Percentiles rank a stretch among this genome's conserved stretches.
These are phyloP conservation scores for Digitonthophagus gazella DNA, from an alignment of 2,888 invertebrate genomes.

Conservation along the genomic window DNA sequence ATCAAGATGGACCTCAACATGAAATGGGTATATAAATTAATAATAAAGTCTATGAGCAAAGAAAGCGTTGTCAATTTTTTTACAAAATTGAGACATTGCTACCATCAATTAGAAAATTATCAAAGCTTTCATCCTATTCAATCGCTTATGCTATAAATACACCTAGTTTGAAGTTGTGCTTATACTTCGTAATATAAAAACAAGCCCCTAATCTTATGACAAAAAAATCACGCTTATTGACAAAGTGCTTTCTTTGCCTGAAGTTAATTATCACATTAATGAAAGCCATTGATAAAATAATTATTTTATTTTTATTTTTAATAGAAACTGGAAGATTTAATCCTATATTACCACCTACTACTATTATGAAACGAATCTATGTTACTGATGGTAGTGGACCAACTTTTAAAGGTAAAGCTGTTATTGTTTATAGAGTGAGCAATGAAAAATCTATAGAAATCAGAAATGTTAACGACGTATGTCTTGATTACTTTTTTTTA, in stretches of 20 bases:
- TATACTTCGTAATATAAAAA: too few species aligned
- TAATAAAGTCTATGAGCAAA: conserved; percentile 1
- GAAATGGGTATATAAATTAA: conserved; percentile 57
- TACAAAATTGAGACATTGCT: too few species aligned
- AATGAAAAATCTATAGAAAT: conserved; percentile 60
- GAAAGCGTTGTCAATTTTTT: conserved; percentile 15
- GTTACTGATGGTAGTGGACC: conserved; percentile 62
- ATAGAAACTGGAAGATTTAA: conserved; percentile 64
- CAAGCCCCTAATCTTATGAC: too few species aligned
- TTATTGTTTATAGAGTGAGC: conserved; percentile 68
- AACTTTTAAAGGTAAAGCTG: conserved; percentile 61
- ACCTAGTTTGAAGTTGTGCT: too few species aligned
- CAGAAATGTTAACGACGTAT: conserved; percentile 67
- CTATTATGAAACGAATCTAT: conserved; percentile 57
- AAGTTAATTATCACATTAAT: too few species aligned
- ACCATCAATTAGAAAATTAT: too few species aligned
- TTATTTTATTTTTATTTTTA: neutral
- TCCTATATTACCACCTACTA: conserved; percentile 44
- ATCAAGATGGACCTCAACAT: conserved; percentile 64
- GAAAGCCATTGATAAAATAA: conserved; percentile 16
- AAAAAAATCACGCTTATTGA: too few species aligned
- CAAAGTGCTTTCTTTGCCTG: too few species aligned
- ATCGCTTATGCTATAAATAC: too few species aligned
- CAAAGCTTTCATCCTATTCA: too few species aligned
- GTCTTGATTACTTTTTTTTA: conserved; percentile 30